Base-by-base conservation (phyloP, 2,113 vertebrate genomes). In the Pholis gunnellus region DNA sequence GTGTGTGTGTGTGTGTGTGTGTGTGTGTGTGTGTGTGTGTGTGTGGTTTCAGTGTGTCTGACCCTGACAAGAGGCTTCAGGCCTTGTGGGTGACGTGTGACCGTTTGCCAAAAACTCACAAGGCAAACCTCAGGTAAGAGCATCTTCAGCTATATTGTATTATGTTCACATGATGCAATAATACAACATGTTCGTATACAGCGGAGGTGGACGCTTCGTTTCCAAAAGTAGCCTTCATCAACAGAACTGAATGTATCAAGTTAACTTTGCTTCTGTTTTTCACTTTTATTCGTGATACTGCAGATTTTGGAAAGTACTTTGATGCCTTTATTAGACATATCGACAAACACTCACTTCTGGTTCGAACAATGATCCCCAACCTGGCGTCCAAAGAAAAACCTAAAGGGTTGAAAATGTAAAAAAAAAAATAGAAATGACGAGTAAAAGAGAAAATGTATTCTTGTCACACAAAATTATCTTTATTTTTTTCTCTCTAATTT, bases 1-100 rank as follows among this genome's bases (percentile, higher is more conserved):
- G 5, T 74, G 61, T 64, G 63, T 84, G 64, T 90, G 48, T 50
- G 15, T 50, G 48, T 6, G 5, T 74, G 36, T 65, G 61, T 84
- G 57, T 90, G 54, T 91, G 52, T 31, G 6, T 60, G 5, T 71
- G 34, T 68, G 48, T 8, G 6, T 70, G 31, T 71, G 46, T 85
- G 70, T 90, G 63, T 91, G 48, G 48, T 88, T 90, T 82, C 92
- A 99, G 98, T 88, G 92, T 97, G 73, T 94, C 97, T 54, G 98
- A 99, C 91, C 92, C 96, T 82, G 97, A 99, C 89, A 98, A 96
- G 92, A 97, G 97, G 85, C 95, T 99, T n/a, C 98, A 99, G 72
- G 97, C 97, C 57, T 82, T 99, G 20, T 99, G 98, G 98, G 94
- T 96, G 87, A 96, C 94, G 38, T 99, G 98, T 95, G 96, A 98